These are phyloP conservation scores for Cylas formicarius DNA, from an alignment of 1,140 invertebrate genomes.

Conservation along the genomic window DNA sequence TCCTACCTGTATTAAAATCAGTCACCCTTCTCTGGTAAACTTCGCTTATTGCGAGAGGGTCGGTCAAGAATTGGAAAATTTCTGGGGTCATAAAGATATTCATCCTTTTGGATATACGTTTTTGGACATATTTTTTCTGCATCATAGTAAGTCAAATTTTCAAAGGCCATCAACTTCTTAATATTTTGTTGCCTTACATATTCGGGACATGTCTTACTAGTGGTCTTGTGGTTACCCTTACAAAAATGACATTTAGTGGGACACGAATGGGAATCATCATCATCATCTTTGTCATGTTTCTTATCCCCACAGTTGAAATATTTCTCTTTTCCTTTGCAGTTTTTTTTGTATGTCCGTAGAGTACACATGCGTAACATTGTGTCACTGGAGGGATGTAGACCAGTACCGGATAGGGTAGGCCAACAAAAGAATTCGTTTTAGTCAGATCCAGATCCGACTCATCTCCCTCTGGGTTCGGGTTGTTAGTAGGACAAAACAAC, in stretches of 20 bases:
- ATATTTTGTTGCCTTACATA: conserved; percentile 4
- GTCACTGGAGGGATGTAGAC: conserved; percentile 2
- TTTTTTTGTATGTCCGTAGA: conserved; percentile 3
- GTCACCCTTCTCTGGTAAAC: too few species aligned
- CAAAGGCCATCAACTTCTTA: conserved; percentile 10
- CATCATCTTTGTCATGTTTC: not conserved
- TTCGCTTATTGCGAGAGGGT: too few species aligned
- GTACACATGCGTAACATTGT: conserved; percentile 6
- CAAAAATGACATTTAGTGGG: not conserved
- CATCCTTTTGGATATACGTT: not conserved
- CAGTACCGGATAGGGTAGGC: too few species aligned
- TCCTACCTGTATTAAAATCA: too few species aligned
- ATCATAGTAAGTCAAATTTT: conserved; percentile 16
- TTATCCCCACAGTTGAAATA: not conserved
- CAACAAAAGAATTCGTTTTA: too few species aligned
- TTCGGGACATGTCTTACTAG: conserved; percentile 2
- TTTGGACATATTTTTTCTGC: not conserved
- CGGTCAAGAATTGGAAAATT: conserved; percentile 9
- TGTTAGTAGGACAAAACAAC: too few species aligned
- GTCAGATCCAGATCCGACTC: too few species aligned
- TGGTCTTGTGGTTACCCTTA: conserved; percentile 3
- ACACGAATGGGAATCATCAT: not conserved
- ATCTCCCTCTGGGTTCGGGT: too few species aligned
- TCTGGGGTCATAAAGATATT: conserved; percentile 3
- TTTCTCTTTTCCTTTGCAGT: not conserved